Evolutionary conservation across 2,888 invertebrate genomes (phyloP), one percentile per base, ranked within the genome.

Genomic region (Xestia sexstrigata): DNA sequence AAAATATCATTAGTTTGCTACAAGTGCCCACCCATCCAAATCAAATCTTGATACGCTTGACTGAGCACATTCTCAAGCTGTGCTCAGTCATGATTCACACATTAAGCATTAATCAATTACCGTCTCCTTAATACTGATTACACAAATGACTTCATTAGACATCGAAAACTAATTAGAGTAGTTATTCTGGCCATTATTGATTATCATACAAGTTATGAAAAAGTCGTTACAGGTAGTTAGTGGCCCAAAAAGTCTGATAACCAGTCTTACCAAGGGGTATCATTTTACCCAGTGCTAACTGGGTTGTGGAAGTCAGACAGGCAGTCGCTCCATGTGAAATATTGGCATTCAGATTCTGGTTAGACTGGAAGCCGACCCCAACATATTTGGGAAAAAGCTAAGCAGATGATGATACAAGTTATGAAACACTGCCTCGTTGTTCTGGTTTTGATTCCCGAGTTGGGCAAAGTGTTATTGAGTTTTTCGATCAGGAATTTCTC

Each of bases 151-250:
- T 78, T 73, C 60, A 58, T 79, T 70, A 74, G 82, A 78, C 79
- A 83, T 85, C 30, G 76, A 60, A 82, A 82, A 81, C 76, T 81
- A 84, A 87, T 85, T 84, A 77, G 73, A 26, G 73, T 15, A 69
- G 79, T 80, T 60, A 82, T 73, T 66, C 42, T 42, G 35, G 35
- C 45, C 17, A 60, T 30, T 30, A 30, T 60, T 17, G 74, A 76
- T 76, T 71, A 52, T 26, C 20, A 47, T 60, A 62, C n/a, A 17
- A 47, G 47, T 52, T 62, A 35, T 3, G 35, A 30, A 26, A 9
- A 58, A 15, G 42, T 42, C 42, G 42, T 42, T 42, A 39, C 39
- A 42, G 42, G 42, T 42, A 42, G 0, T 42, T 9, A 42, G 42
- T 42, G 42, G 9, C 42, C 8, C 8, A 42, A 42, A 9, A 42